phyloP scores from a whole-genome alignment of 2,888 invertebrate genomes.

The Drosophila putrida region DNA sequence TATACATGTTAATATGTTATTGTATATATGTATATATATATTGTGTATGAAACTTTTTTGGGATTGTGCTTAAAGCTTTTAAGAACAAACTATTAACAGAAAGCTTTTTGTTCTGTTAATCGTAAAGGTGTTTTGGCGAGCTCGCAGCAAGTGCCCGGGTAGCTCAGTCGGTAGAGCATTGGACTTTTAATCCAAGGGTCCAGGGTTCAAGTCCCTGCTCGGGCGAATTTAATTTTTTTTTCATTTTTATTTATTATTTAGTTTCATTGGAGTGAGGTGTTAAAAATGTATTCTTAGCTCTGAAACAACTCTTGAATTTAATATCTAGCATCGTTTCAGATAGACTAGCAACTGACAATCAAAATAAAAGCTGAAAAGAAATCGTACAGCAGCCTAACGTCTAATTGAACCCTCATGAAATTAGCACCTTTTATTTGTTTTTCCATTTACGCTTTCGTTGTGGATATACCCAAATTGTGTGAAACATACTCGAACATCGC shows the following conservation, averaged over 20 bases:
- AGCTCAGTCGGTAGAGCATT: constrained; percentile 86
- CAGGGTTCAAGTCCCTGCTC: constrained; percentile 86
- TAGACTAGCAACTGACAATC: constrained; percentile 15
- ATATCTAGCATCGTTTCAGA: constrained; percentile 30
- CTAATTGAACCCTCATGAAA: constrained; percentile 84
- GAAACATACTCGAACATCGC: constrained; percentile 43
- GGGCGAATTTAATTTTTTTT: constrained; percentile 70
- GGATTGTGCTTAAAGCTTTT: constrained; percentile 24
- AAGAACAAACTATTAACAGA: neutral
- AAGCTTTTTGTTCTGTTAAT: constrained; percentile 16
- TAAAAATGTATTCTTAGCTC: neutral
- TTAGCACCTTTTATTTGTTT: constrained; percentile 83
- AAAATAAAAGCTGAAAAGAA: constrained; percentile 50
- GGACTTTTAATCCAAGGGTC: constrained; percentile 86
- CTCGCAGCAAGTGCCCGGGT: constrained; percentile 66
- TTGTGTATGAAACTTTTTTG: too few relatives aligned
- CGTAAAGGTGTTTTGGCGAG: constrained; percentile 25
- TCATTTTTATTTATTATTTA: neutral
- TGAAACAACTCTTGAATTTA: neutral
- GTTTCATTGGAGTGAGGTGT: neutral
- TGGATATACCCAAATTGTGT: constrained; percentile 73
- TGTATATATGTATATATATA: too few relatives aligned
- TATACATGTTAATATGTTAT: too few relatives aligned
- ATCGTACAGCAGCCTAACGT: constrained; percentile 55
- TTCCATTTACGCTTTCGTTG: constrained; percentile 72